Evolutionary conservation across 2,113 vertebrate species (phyloP).

Genomic region (Alethe castanea): DNA sequence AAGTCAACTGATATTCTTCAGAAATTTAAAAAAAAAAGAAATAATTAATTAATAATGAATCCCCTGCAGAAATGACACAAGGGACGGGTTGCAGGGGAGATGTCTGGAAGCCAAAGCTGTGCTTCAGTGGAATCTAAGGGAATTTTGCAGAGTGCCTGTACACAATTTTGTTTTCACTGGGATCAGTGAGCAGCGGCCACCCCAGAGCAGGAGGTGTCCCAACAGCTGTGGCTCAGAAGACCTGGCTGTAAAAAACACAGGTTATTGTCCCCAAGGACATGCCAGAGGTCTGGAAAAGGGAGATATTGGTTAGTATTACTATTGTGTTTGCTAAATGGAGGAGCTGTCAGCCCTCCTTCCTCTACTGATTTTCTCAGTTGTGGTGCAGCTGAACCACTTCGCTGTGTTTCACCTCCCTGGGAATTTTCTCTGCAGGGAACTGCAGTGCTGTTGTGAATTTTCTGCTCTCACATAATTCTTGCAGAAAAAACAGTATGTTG

Average conservation of each 20-base stretch:
- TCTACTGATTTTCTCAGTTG: not conserved
- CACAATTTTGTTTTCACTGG: not conserved
- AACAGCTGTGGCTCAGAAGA: not conserved
- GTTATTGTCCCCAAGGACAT: not conserved
- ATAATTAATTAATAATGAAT: not conserved
- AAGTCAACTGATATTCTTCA: not conserved
- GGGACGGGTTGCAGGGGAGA: not conserved
- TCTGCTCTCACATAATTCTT: not conserved
- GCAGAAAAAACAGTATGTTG: not conserved
- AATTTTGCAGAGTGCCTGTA: not conserved
- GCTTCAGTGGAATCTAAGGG: not conserved
- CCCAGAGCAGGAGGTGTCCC: not conserved
- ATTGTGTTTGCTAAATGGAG: not conserved
- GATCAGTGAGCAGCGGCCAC: not conserved
- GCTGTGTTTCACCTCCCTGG: not conserved
- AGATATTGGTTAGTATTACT: no score
- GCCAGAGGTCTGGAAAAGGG: not conserved
- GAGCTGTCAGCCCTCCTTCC: not conserved
- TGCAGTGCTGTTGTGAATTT: not conserved
- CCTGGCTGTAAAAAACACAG: not conserved
- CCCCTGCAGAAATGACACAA: not conserved
- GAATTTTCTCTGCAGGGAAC: not conserved
- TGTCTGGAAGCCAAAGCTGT: not conserved
- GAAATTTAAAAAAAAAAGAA: not conserved
- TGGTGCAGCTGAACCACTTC: not conserved